Evolutionary conservation across 2,888 invertebrate species (phyloP), one percentile per base, ranked within the genome.

Genomic region (Drosophila glabriapex): DNA sequence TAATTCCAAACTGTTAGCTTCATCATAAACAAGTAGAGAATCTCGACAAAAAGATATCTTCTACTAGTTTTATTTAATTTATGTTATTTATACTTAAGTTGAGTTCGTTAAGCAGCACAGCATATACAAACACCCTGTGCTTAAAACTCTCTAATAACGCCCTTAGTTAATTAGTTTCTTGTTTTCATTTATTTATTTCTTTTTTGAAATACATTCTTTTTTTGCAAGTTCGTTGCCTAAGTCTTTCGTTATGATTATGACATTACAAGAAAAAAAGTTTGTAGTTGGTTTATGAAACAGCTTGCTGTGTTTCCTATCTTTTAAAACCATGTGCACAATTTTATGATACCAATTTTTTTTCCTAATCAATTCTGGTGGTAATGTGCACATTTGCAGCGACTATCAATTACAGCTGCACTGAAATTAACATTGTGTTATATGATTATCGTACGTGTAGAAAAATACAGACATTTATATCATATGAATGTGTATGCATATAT

Each of bases 151-250:
- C 5, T 19, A 19, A 7, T 19, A 37, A 19, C 6, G 37, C 37
- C 37, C 19, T 19, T 37, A 19, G 5, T 50, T 50, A 3, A 50
- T 5, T 50, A 28, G 25, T 10, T 50, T 50, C 10, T 22, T 25
- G 14, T 16, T 46, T 7, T 22, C 14, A 2, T 12, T 43, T 22
- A 43, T 5, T 22, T 12, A 22, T 43, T 12, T 43, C 2, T 43
- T 22, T 41, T 22, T 43, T 2, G 5, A 43, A 5, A 43, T 5
- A 22, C n/a, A 22, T 19, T 37, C 3, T 7, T 37, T 37, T 35
- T 37, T 37, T 10, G 9, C n/a, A 41, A 84, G 90, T 89, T 85
- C 73, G 88, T 82, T 84, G 82, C 63, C 82, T 67, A 78, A 78
- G 79, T 87, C 80, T 66, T 87, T 29, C 41, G 41, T 61, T 41